These are phyloP conservation scores for Callorhinus ursinus DNA, from an alignment of 2,113 vertebrate genomes.

Conservation along the genomic window DNA sequence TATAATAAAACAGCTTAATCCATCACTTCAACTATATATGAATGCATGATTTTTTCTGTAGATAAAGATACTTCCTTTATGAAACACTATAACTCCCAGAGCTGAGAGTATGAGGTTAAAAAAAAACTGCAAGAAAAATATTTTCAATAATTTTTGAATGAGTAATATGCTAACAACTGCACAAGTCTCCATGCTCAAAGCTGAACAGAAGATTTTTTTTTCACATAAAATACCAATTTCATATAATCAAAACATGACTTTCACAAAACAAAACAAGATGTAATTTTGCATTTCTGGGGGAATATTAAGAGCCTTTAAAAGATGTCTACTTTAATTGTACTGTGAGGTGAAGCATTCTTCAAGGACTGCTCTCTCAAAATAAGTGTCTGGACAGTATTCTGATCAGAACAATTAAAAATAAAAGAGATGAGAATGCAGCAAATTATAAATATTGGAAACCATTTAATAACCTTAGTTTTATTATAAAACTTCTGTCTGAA, in stretches of 20 bases:
- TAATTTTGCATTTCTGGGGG: conserved; percentile 73
- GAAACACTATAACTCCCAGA: conserved; percentile 62
- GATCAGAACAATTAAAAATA: conserved; percentile 75
- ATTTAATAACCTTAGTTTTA: conserved; percentile 35
- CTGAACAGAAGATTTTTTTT: conserved; percentile 42
- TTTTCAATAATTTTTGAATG: conserved; percentile 69
- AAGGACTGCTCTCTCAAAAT: conserved; percentile 20
- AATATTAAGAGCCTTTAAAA: conserved; percentile 75
- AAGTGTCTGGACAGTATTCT: conserved; percentile 57
- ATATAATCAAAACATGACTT: conserved; percentile 75
- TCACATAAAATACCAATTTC: conserved; percentile 64
- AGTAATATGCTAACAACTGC: conserved; percentile 53
- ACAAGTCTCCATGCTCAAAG: conserved; percentile 26
- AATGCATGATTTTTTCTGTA: conserved; percentile 47
- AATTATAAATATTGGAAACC: conserved; percentile 37
- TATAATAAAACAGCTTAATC: conserved; percentile 75
- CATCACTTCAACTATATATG: conserved; percentile 66
- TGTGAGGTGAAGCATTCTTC: conserved; percentile 69
- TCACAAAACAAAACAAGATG: conserved; percentile 73
- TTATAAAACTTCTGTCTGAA: conserved; percentile 13
- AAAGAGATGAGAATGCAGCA: conserved; percentile 50
- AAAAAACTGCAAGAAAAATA: conserved; percentile 58
- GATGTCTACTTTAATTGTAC: conserved; percentile 75
- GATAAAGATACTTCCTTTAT: conserved; percentile 63
- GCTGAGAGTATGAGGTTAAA: conserved; percentile 31